Percentiles rank a stretch among this genome's conserved stretches.
These are phyloP conservation scores for Drosophila nr. medialis DNA, from an alignment of 2,888 invertebrate genomes.

Conservation along the genomic window DNA sequence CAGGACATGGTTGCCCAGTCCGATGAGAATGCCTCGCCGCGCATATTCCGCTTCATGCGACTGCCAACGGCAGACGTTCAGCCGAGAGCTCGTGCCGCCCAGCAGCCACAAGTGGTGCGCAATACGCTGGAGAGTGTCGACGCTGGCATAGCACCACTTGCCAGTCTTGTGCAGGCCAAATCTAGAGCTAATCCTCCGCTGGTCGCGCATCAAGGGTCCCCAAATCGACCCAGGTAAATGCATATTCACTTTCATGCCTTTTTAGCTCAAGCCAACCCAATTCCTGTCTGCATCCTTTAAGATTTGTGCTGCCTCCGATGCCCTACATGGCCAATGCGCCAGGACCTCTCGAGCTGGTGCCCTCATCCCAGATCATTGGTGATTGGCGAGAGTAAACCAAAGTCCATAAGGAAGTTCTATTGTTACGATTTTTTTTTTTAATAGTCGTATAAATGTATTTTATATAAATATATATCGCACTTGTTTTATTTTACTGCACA, in stretches of 20 bases:
- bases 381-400: constrained; percentile 66
- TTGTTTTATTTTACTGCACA: background rate
- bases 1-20: constrained; percentile 21
- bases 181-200: constrained; percentile 44
- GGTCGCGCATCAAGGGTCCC: constrained; percentile 48
- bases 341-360: constrained; percentile 65
- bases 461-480: background rate
- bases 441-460: constrained; percentile 8
- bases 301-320: constrained; percentile 46
- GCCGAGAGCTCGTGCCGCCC: constrained; percentile 9
- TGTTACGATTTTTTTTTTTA: background rate
- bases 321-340: constrained; percentile 56
- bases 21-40: constrained; percentile 33
- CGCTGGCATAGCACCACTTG: constrained; percentile 57
- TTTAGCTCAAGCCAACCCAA: too few species aligned
- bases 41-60: constrained; percentile 55
- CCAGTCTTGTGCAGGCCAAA: constrained; percentile 48
- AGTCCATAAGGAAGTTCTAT: background rate
- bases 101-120: constrained; percentile 40
- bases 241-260: background rate
- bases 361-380: constrained; percentile 70
- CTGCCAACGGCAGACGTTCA: constrained; percentile 24
- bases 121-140: constrained; percentile 70
- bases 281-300: constrained; percentile 6
- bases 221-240: constrained; percentile 43